Conservation (phyloP, 2,113 vertebrate species). For the Rhegmatorhina hoffmannsi region DNA sequence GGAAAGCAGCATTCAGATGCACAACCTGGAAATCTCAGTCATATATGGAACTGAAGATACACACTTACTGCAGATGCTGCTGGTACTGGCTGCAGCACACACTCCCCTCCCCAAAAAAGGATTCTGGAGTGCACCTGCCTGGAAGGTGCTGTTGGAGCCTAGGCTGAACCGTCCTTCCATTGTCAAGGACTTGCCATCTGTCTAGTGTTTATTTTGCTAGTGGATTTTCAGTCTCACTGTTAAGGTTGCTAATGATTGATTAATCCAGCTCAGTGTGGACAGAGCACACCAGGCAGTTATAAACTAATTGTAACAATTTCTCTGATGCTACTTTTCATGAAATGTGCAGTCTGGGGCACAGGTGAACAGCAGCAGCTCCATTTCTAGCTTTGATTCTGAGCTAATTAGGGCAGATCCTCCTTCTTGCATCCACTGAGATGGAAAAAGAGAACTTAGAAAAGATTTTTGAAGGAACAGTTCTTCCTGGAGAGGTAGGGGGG, state of each 20-base stretch:
- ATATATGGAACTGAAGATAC: accelerated
- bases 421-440: not conserved
- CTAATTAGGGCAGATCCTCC: not conserved
- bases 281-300: not conserved
- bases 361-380: not conserved
- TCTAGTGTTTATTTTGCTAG: not conserved
- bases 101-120: accelerated
- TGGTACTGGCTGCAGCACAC: accelerated
- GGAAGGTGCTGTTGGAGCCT: not conserved
- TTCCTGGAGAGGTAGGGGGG: not conserved
- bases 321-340: not conserved
- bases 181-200: not conserved
- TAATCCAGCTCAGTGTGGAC: not conserved
- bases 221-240: not conserved
- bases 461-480: not conserved
- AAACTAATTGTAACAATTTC: not conserved
- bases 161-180: not conserved
- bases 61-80: not conserved
- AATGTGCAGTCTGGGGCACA: not conserved
- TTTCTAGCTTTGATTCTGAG: not conserved
- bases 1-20: accelerated
- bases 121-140: not conserved
- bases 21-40: accelerated
- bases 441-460: not conserved
- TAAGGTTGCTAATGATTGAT: slow-evolving; percentile 15